Evolutionary conservation across 2,888 invertebrate species (phyloP).

Genomic region (Cheilosia pagana): DNA sequence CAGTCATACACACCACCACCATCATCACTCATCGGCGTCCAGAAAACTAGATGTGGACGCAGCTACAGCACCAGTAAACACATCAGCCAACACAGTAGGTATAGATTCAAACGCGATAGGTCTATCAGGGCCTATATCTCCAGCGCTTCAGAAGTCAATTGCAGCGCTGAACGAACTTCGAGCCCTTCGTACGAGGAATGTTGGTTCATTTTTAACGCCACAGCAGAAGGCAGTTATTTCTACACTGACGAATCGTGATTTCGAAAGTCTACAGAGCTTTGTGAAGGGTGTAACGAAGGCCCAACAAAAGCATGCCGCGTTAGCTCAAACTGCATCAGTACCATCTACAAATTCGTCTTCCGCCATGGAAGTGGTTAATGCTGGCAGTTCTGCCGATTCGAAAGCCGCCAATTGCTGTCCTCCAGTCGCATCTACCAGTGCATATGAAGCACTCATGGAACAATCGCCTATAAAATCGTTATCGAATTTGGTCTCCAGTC

Average conservation of each 20-base stretch:
- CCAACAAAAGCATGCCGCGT: constrained; percentile 37
- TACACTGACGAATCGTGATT: constrained; percentile 80
- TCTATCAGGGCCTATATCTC: constrained; percentile 44
- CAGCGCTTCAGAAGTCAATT: constrained; percentile 32
- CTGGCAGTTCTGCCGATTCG: constrained; percentile 19
- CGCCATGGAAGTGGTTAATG: constrained; percentile 29
- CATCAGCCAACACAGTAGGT: constrained; percentile 35
- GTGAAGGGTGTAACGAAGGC: constrained; percentile 80
- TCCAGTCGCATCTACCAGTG: constrained; percentile 46
- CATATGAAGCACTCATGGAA: constrained; percentile 77
- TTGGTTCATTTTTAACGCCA: constrained; percentile 80
- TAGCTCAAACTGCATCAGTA: constrained; percentile 51
- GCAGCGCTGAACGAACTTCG: constrained; percentile 17
- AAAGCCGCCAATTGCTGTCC: constrained; percentile 54
- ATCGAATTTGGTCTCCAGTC: constrained; percentile 87
- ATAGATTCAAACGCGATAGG: constrained; percentile 58
- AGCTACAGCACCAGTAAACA: constrained; percentile 49
- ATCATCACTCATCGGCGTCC: constrained; percentile 72
- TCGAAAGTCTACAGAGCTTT: constrained; percentile 81
- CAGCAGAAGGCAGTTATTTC: constrained; percentile 79
- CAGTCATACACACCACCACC: constrained; percentile 74
- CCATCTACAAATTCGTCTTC: constrained; percentile 25
- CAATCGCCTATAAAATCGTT: constrained; percentile 87
- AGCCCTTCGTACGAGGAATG: constrained; percentile 73
- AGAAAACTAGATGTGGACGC: constrained; percentile 73